These are phyloP conservation scores for Pogonomyrmex barbatus DNA, from an alignment of 1,140 invertebrate species.

Conservation along the genomic window DNA sequence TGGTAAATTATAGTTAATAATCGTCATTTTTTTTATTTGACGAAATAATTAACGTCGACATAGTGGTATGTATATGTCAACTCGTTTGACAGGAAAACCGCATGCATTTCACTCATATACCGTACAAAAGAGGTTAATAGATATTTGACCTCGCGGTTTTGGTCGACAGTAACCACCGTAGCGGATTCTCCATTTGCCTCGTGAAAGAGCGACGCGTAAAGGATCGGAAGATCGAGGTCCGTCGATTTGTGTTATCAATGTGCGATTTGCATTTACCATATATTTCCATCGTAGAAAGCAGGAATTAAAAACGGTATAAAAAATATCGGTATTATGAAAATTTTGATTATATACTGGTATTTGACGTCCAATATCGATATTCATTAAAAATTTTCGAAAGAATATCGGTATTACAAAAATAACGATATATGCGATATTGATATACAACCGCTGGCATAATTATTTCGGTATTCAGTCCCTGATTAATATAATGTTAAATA, in stretches of 20 bases:
- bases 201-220: conserved; percentile 54
- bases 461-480: no score
- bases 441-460: no score
- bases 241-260: conserved; percentile 25
- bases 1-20: conserved; percentile 1
- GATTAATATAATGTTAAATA: no score
- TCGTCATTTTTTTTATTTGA: not conserved
- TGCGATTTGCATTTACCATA: conserved; percentile 53
- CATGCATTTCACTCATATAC: conserved; percentile 16
- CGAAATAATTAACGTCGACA: not conserved
- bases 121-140: conserved; percentile 63
- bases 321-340: no score
- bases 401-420: no score
- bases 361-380: no score
- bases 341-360: no score
- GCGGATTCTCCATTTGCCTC: conserved; percentile 51
- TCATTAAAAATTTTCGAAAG: no score
- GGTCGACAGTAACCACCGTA: conserved; percentile 31
- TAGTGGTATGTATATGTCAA: conserved; percentile 18
- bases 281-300: conserved; percentile 1
- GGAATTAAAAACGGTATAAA: not conserved
- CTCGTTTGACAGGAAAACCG: conserved; percentile 26
- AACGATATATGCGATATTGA: no score
- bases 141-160: conserved; percentile 66
- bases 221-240: conserved; percentile 48